These are phyloP conservation scores for Lepidotrigona ventralis DNA, from an alignment of 1,140 invertebrate genomes.

Conservation along the genomic window DNA sequence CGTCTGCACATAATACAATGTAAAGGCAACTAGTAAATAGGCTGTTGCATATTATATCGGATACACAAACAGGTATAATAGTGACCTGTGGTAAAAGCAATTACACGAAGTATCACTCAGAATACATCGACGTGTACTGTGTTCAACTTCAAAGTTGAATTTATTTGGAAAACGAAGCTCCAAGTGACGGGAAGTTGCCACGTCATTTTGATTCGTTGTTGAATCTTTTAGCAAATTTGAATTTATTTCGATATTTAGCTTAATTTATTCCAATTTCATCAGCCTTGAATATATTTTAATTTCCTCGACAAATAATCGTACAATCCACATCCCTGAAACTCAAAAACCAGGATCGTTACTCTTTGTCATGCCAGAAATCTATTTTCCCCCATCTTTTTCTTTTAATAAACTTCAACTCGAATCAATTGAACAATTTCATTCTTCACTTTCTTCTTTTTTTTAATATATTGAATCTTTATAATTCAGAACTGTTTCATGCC, in stretches of 20 bases:
- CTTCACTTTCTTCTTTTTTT: too few relatives aligned
- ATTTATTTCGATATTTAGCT: background rate
- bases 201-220: background rate
- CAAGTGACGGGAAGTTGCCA: background rate
- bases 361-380: background rate
- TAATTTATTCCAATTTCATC: background rate
- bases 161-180: background rate
- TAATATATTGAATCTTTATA: too few relatives aligned
- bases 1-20: background rate
- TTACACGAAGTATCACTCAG: background rate
- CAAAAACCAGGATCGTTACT: background rate
- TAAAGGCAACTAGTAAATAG: background rate
- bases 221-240: background rate
- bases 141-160: too few relatives aligned
- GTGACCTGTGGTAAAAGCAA: background rate
- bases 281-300: background rate
- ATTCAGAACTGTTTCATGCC: too few relatives aligned
- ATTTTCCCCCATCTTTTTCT: background rate
- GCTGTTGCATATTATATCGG: background rate
- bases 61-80: too few relatives aligned
- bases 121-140: background rate
- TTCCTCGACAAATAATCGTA: background rate
- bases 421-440: too few relatives aligned
- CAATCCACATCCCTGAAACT: background rate
- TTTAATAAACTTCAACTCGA: too few relatives aligned